Evolutionary conservation across 1,140 invertebrate genomes (phyloP).

Genomic region (Macrotrachela quadricornifera): DNA sequence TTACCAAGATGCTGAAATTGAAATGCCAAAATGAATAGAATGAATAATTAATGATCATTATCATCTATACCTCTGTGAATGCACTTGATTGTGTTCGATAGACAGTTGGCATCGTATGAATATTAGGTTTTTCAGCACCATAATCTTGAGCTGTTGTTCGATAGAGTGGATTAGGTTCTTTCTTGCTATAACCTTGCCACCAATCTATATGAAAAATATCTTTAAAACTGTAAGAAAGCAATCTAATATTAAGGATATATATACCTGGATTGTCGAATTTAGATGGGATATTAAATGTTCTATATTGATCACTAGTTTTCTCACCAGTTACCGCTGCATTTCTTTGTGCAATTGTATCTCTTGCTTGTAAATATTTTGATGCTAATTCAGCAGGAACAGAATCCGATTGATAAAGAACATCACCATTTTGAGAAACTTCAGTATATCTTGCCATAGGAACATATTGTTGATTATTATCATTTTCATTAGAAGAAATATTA

Average conservation of each 20-base stretch:
- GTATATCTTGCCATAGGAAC: too few species aligned
- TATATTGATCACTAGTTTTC: conserved; percentile 19
- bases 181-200: conserved; percentile 18
- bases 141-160: conserved; percentile 17
- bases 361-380: too few species aligned
- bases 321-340: conserved; percentile 2
- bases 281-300: conserved; percentile 15
- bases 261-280: conserved; percentile 21
- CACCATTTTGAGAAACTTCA: too few species aligned
- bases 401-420: too few species aligned
- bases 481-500: too few species aligned
- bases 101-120: conserved; percentile 22
- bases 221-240: not conserved
- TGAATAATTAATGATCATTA: not conserved
- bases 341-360: too few species aligned
- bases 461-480: too few species aligned
- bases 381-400: too few species aligned
- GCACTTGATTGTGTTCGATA: conserved; percentile 22
- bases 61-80: conserved; percentile 19
- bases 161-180: conserved; percentile 23
- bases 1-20: conserved; percentile 20
- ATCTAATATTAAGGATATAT: not conserved
- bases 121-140: conserved; percentile 18
- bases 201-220: not conserved
- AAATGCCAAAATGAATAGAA: not conserved